Evolutionary conservation across 2,888 invertebrate species (phyloP).

Genomic region (Blomia tropicalis): DNA sequence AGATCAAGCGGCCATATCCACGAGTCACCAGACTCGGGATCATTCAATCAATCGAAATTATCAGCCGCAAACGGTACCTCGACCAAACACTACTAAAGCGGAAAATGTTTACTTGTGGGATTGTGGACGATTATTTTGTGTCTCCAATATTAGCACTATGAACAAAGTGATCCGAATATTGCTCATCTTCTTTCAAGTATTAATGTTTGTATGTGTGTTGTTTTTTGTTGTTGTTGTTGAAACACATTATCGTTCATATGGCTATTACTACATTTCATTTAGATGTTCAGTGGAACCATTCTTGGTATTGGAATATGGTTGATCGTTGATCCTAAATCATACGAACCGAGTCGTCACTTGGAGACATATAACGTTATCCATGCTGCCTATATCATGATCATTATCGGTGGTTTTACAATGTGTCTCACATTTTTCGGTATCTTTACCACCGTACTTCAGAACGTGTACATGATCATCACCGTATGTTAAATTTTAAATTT

Average conservation of each 20-base stretch:
- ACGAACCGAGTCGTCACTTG: slow-evolving; percentile 24
- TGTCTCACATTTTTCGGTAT: slow-evolving; percentile 20
- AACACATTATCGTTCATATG: too few species aligned
- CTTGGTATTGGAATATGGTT: slow-evolving; percentile 26
- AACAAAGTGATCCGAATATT: not conserved
- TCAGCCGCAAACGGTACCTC: not conserved
- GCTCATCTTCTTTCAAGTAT: slow-evolving; percentile 2
- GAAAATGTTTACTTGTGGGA: slow-evolving; percentile 14
- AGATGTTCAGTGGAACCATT: slow-evolving; percentile 23
- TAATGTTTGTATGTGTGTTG: not conserved
- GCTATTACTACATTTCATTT: not conserved
- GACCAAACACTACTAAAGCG: not conserved
- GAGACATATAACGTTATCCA: slow-evolving; percentile 25
- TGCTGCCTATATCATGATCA: slow-evolving; percentile 27
- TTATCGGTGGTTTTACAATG: slow-evolving; percentile 22
- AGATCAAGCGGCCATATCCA: not conserved
- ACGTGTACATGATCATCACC: slow-evolving; percentile 8
- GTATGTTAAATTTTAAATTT: not conserved
- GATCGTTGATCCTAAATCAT: slow-evolving; percentile 26
- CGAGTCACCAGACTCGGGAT: not conserved
- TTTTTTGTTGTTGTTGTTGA: too few species aligned
- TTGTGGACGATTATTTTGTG: slow-evolving; percentile 6
- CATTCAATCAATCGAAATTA: not conserved
- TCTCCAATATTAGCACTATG: not conserved
- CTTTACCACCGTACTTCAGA: not conserved